phyloP scores from a whole-genome alignment of 1,140 invertebrate genomes.

The Drosophila tristis region DNA sequence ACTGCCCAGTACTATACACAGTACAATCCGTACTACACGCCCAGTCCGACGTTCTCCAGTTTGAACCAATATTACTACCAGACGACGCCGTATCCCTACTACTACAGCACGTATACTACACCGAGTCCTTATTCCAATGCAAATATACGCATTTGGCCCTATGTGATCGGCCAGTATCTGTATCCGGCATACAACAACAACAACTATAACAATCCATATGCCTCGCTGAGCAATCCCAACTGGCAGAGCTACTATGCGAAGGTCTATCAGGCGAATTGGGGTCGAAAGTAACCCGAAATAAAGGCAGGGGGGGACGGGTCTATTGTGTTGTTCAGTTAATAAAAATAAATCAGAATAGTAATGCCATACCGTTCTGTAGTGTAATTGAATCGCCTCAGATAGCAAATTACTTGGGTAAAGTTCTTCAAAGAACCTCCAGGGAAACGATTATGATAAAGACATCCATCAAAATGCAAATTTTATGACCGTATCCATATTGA shows the following conservation, averaged over 20 bases:
- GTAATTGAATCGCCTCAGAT: conserved; percentile 32
- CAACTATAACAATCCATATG: conserved; percentile 64
- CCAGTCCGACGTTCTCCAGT: conserved; percentile 64
- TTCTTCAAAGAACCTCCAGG: conserved; percentile 10
- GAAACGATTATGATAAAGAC: neutral
- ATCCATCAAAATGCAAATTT: conserved; percentile 58
- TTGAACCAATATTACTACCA: conserved; percentile 60
- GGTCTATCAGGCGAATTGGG: conserved; percentile 53
- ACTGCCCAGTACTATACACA: conserved; percentile 57
- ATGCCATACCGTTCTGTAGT: too few species aligned
- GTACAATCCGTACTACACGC: conserved; percentile 64
- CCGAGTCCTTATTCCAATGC: conserved; percentile 44
- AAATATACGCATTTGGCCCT: conserved; percentile 73
- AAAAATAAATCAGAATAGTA: conserved; percentile 16
- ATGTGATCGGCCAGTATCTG: conserved; percentile 76
- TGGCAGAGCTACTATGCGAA: conserved; percentile 67
- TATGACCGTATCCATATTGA: conserved; percentile 42
- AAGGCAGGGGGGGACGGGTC: conserved; percentile 3
- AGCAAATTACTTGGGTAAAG: conserved; percentile 16
- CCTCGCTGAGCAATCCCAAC: conserved; percentile 52
- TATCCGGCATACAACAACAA: conserved; percentile 69
- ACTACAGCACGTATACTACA: conserved; percentile 56
- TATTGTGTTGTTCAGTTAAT: conserved; percentile 17
- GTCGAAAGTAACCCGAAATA: conserved; percentile 53
- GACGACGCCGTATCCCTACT: conserved; percentile 61